These are phyloP conservation scores for Cebuella pygmaea DNA, from an alignment of 2,797 vertebrate species.

Conservation along the genomic window DNA sequence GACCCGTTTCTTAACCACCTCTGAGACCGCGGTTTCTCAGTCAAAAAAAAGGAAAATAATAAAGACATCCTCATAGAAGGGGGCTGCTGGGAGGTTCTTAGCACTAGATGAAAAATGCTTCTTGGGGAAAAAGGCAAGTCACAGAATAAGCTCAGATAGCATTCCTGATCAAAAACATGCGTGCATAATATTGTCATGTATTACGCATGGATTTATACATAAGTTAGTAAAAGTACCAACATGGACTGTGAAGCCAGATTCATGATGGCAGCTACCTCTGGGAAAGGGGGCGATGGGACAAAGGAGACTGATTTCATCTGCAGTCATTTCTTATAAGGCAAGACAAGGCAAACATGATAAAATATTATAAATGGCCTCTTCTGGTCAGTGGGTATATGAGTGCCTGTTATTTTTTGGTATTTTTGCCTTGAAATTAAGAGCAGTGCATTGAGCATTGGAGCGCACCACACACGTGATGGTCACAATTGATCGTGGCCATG, in stretches of 20 bases:
- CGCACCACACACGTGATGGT: accelerated
- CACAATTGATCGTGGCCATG: accelerated
- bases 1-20: not conserved
- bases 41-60: not conserved
- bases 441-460: accelerated
- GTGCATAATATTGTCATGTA: accelerated
- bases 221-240: accelerated
- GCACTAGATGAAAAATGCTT: not conserved
- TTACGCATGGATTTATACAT: not conserved
- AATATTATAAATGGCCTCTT: not conserved
- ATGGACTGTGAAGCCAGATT: not conserved
- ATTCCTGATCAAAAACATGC: not conserved
- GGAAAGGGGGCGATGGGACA: not conserved
- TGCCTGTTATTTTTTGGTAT: not conserved
- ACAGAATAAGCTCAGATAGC: not conserved
- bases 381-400: not conserved
- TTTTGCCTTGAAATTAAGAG: not conserved
- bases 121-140: no score
- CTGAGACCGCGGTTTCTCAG: not conserved
- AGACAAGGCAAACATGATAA: not conserved
- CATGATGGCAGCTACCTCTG: accelerated
- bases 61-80: accelerated
- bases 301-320: not conserved
- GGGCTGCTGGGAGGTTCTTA: not conserved
- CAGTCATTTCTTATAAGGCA: not conserved